Evolutionary conservation across 2,113 vertebrate species (phyloP).

Genomic region (Corythoichthys haematopterus): DNA sequence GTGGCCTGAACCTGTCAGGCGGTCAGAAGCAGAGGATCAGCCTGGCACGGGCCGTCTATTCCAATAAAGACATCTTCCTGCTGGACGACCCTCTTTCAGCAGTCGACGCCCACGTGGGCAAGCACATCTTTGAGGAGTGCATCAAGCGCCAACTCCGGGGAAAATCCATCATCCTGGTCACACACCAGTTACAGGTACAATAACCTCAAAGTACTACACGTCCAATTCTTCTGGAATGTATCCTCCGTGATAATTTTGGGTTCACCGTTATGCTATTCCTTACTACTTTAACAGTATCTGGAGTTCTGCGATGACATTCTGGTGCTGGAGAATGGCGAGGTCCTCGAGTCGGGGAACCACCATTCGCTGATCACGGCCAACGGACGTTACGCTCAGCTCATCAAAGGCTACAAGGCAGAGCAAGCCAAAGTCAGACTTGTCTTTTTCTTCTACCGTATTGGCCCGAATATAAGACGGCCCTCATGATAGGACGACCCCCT

Average conservation of each 20-base stretch:
- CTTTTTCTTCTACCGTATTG: no score
- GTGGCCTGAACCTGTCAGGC: conserved; percentile 75
- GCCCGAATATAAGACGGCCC: no score
- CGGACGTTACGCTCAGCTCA: conserved; percentile 73
- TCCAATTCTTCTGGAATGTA: background rate
- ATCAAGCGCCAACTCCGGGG: conserved; percentile 69
- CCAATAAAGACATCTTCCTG: conserved; percentile 71
- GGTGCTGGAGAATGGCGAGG: conserved; percentile 75
- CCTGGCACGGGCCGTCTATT: conserved; percentile 74
- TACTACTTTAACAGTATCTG: conserved; percentile 66
- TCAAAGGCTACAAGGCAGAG: conserved; percentile 68
- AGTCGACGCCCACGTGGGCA: conserved; percentile 75
- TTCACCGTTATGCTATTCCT: background rate
- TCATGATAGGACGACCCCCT: no score
- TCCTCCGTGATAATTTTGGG: background rate
- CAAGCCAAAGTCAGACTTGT: conserved; percentile 64
- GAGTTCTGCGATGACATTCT: conserved; percentile 81
- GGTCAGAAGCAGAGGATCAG: conserved; percentile 78
- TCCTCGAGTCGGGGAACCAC: conserved; percentile 77
- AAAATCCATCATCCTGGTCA: conserved; percentile 74
- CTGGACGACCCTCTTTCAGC: conserved; percentile 78
- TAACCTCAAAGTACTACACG: no score
- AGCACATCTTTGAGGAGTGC: conserved; percentile 76
- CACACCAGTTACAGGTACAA: conserved; percentile 74
- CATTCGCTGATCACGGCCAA: conserved; percentile 62